Evolutionary conservation across 2,797 vertebrate genomes (phyloP), one percentile per base, ranked within the genome.

Genomic region (Cryptoprocta ferox): DNA sequence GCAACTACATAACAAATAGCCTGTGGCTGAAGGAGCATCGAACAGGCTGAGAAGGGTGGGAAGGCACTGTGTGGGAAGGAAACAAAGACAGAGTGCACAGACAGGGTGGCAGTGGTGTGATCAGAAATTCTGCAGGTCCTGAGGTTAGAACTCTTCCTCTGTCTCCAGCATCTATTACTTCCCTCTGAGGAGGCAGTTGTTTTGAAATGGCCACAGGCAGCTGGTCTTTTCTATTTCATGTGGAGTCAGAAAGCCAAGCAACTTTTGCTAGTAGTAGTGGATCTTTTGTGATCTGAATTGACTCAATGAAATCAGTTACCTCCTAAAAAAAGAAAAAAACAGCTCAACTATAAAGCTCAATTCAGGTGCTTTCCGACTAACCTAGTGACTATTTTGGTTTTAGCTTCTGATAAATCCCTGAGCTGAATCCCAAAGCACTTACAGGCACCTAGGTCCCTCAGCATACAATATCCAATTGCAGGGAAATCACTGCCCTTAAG

Each of bases 21-120:
- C 83, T 66, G 28, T 56, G 79, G 97, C 85, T 82, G 87, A 42
- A 78, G 79, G 39, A 94, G 59, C 85, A 9, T 37, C 28, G 70
- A 91, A 61, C 81, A 96, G 94, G 35, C 94, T 91, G 65, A 88
- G 92, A n/a, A 65, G 68, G 91, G 35, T 50, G 73, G 70, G 87
- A 81, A 88, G 93, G 68, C 66, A 26, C 68, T 78, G 42, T 70
- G 78, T 56, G 11, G 75, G 32, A 66, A 91, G 24, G 68, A 93
- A 91, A 19, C 84, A 91, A 39, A 82, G 80, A 83, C 37, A 35
- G 68, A 9, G 32, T 16, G 32, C 21, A 7, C 73, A 11, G 3
- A 50, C 59, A 63, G 83, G 37, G 65, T 32, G 84, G 45, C 9
- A 4, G 73, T 16, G 26, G 26, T 28, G 73, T 75, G 35, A 50